Conservation (phyloP, 2,797 vertebrate species). For the Discoglossus pictus region DNA sequence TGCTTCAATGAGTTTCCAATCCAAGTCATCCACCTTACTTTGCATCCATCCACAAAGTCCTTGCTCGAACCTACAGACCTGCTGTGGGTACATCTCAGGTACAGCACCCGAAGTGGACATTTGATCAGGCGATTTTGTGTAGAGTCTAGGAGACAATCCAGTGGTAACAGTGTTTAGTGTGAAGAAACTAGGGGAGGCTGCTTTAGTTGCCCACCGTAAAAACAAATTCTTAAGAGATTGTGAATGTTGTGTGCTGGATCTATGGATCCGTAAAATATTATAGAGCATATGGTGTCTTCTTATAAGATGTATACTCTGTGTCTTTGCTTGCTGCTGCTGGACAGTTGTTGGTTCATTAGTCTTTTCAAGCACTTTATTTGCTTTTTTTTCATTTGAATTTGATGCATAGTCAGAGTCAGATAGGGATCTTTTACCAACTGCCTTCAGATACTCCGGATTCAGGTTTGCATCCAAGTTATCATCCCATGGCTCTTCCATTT, state of each 20-base stretch:
- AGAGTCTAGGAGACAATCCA: neutral
- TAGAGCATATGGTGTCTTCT: too few species aligned
- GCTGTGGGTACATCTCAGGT: neutral
- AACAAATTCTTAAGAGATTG: neutral
- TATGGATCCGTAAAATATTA: too few species aligned
- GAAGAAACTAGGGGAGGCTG: neutral
- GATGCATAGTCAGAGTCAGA: too few species aligned
- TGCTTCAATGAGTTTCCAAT: constrained; percentile 5
- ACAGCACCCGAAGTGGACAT: too few species aligned
- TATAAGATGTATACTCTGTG: too few species aligned
- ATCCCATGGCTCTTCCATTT: neutral
- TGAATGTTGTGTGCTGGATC: neutral
- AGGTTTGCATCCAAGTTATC: neutral
- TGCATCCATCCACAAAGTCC: constrained; percentile 52
- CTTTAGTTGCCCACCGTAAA: neutral
- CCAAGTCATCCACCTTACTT: neutral
- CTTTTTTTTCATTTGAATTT: too few species aligned
- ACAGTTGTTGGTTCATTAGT: too few species aligned
- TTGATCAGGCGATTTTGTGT: neutral
- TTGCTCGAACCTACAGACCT: constrained; percentile 48
- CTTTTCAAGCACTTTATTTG: too few species aligned
- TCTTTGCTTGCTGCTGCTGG: too few species aligned
- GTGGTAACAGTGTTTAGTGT: neutral
- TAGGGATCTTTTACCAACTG: constrained; percentile 35
- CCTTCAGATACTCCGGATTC: neutral